These are phyloP conservation scores for Andrena marginata DNA, from an alignment of 2,888 invertebrate species.

Conservation along the genomic window DNA sequence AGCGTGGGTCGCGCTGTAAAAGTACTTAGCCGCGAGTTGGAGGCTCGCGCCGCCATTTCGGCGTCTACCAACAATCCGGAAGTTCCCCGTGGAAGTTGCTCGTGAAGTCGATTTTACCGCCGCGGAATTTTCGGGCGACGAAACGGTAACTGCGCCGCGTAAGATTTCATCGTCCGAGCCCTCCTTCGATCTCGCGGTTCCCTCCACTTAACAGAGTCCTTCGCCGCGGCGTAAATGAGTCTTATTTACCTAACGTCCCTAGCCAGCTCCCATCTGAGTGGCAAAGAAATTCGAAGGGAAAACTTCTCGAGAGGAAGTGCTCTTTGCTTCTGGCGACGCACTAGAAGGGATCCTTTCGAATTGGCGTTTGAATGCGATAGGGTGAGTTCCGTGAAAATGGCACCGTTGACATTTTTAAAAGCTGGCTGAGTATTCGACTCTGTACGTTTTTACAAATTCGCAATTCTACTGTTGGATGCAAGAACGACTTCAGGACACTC, in stretches of 20 bases:
- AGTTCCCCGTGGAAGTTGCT: constrained; percentile 53
- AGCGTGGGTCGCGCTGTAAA: constrained; percentile 32
- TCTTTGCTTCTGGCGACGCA: not conserved
- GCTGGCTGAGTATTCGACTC: not conserved
- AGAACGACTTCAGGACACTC: too few species aligned
- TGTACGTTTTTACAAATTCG: too few species aligned
- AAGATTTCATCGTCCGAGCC: constrained; percentile 20
- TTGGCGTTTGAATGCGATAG: not conserved
- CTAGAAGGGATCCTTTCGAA: not conserved
- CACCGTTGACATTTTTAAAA: not conserved
- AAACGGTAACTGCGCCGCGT: constrained; percentile 33
- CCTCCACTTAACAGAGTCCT: not conserved
- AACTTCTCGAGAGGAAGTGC: not conserved
- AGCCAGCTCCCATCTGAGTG: not conserved
- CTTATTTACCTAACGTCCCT: not conserved
- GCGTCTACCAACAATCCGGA: constrained; percentile 51
- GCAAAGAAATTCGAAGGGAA: not conserved
- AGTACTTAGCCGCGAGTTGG: constrained; percentile 46
- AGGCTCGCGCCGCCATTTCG: constrained; percentile 35
- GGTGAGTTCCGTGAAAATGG: not conserved
- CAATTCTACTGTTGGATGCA: too few species aligned
- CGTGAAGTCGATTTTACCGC: constrained; percentile 29
- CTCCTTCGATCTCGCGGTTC: constrained; percentile 3
- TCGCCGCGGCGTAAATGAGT: constrained; percentile 6
- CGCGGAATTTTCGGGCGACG: constrained; percentile 32